Conservation (phyloP, 1,140 invertebrate genomes). For the Campoletis sonorensis region DNA sequence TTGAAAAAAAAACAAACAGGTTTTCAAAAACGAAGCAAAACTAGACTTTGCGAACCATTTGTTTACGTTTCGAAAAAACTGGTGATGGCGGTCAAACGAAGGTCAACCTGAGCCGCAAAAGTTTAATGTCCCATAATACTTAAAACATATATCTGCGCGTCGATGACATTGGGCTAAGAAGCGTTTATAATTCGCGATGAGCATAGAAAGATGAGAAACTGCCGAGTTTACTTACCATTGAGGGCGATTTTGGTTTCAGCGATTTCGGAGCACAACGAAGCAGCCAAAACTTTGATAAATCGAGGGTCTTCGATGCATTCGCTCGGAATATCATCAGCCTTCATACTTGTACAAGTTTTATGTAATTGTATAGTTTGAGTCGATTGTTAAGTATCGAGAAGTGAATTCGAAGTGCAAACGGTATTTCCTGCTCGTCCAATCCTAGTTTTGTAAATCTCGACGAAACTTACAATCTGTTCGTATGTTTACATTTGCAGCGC, state of each 20-base stretch:
- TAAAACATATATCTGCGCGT: too few relatives aligned
- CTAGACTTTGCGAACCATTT: too few relatives aligned
- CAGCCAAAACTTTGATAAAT: slow-evolving; percentile 28
- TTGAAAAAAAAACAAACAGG: background rate
- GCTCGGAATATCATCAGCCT: slow-evolving; percentile 18
- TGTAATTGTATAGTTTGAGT: background rate
- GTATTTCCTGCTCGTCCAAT: background rate
- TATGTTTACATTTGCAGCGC: too few relatives aligned
- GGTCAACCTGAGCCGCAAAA: too few relatives aligned
- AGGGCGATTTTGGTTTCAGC: background rate
- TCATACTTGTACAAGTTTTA: background rate
- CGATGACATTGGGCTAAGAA: too few relatives aligned
- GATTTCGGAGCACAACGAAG: slow-evolving; percentile 27
- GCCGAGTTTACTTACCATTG: background rate
- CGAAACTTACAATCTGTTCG: too few relatives aligned
- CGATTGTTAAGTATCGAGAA: background rate
- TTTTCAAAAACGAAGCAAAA: background rate
- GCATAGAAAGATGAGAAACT: background rate
- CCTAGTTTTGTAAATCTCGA: too few relatives aligned
- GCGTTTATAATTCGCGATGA: too few relatives aligned
- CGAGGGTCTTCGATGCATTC: slow-evolving; percentile 27
- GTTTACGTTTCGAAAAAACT: too few relatives aligned
- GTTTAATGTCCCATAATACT: too few relatives aligned
- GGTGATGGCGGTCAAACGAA: too few relatives aligned
- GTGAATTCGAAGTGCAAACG: background rate